phyloP scores from a whole-genome alignment of 37 sponge, comb jelly and placozoan genomes.

The Mnemiopsis leidyi region DNA sequence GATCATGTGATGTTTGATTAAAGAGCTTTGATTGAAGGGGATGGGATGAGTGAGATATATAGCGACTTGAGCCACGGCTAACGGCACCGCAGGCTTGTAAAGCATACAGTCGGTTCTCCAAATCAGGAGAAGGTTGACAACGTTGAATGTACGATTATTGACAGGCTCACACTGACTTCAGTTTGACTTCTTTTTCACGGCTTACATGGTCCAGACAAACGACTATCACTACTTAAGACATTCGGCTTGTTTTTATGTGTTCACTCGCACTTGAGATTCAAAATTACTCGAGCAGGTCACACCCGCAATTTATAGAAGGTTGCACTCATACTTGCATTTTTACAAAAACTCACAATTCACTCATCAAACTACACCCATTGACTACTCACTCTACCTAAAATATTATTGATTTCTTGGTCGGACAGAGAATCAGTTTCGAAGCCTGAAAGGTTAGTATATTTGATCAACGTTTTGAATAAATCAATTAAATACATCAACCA shows the following conservation, averaged over 20 bases:
- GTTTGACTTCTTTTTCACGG: too few species aligned
- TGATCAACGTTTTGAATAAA: neutral
- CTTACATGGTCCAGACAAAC: too few species aligned
- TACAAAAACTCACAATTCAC: neutral
- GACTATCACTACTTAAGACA: too few species aligned
- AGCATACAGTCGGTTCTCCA: neutral
- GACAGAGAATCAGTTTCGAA: neutral
- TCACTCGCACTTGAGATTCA: too few species aligned
- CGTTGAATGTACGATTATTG: too few species aligned
- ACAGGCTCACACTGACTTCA: neutral
- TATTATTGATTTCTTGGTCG: neutral
- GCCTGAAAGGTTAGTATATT: neutral
- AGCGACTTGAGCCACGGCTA: neutral
- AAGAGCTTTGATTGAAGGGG: neutral
- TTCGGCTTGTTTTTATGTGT: too few species aligned
- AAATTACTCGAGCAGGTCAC: too few species aligned
- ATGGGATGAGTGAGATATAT: neutral
- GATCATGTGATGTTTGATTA: constrained; percentile 2
- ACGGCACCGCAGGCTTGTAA: neutral
- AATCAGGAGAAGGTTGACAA: neutral
- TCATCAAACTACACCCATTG: neutral
- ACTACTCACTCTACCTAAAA: neutral
- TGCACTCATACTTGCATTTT: neutral
- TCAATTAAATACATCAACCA: neutral
- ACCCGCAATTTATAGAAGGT: too few species aligned